These are phyloP conservation scores for Mormyrops boulengeri DNA, from an alignment of 2,797 vertebrate genomes.

Conservation along the genomic window DNA sequence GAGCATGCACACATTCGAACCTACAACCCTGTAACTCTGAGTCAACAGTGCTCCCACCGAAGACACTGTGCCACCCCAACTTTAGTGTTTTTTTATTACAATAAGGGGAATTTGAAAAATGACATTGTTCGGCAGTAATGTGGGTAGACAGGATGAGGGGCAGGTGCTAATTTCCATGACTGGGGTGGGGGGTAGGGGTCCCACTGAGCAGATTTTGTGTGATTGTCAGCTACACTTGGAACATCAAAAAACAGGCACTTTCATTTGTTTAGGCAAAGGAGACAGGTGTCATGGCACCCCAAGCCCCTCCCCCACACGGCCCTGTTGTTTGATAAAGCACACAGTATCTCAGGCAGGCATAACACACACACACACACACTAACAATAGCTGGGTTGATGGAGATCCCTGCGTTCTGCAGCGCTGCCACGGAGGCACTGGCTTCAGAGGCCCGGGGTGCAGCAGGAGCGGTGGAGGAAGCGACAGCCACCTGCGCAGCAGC, in stretches of 20 bases:
- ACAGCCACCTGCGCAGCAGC: conserved; percentile 56
- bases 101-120: not conserved
- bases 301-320: not conserved
- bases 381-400: conserved; percentile 88
- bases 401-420: conserved; percentile 79
- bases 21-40: not conserved
- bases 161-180: not conserved
- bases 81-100: not conserved
- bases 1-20: not conserved
- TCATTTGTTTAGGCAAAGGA: not conserved
- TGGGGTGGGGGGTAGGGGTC: not conserved
- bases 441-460: conserved; percentile 60
- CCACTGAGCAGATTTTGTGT: not conserved
- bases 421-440: conserved; percentile 69
- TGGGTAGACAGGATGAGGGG: not conserved
- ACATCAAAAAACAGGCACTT: not conserved
- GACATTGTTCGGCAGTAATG: not conserved
- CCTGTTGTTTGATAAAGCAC: not conserved
- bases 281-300: not conserved
- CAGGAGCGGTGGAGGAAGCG: conserved; percentile 46
- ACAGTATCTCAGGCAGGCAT: not conserved
- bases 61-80: not conserved
- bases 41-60: not conserved
- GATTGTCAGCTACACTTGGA: not conserved
- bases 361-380: conserved; percentile 40